phyloP scores from a whole-genome alignment of 2,888 invertebrate species.

The Eurois occulta region DNA sequence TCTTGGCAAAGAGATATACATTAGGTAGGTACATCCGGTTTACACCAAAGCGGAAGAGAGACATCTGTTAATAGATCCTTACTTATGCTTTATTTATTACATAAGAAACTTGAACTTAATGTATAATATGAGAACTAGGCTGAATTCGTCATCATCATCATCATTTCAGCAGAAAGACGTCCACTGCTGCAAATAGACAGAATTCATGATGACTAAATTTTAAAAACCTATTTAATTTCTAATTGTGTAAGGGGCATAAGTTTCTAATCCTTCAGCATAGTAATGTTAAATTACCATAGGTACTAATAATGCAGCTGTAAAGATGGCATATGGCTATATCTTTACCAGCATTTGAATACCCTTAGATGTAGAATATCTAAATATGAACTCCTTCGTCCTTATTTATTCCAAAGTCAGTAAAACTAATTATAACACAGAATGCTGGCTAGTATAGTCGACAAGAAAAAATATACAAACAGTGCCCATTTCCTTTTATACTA shows the following conservation, averaged over 20 bases:
- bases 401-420: neutral
- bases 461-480: neutral
- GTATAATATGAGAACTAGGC: no score
- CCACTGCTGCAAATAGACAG: no score
- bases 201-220: constrained; percentile 9
- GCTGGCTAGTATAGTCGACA: neutral
- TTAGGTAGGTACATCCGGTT: no score
- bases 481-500: neutral
- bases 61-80: neutral
- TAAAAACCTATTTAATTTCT: neutral
- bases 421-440: constrained; percentile 6
- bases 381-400: no score
- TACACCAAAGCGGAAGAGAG: no score
- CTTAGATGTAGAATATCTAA: no score
- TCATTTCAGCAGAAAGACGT: no score
- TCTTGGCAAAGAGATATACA: no score
- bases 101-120: no score
- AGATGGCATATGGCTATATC: neutral
- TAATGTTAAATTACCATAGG: neutral
- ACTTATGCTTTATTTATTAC: neutral
- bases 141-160: no score
- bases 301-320: no score
- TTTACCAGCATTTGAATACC: no score
- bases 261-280: neutral
- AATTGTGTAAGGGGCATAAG: neutral